These are phyloP conservation scores for Onychomys torridus DNA, from an alignment of 2,797 vertebrate species.

Conservation along the genomic window DNA sequence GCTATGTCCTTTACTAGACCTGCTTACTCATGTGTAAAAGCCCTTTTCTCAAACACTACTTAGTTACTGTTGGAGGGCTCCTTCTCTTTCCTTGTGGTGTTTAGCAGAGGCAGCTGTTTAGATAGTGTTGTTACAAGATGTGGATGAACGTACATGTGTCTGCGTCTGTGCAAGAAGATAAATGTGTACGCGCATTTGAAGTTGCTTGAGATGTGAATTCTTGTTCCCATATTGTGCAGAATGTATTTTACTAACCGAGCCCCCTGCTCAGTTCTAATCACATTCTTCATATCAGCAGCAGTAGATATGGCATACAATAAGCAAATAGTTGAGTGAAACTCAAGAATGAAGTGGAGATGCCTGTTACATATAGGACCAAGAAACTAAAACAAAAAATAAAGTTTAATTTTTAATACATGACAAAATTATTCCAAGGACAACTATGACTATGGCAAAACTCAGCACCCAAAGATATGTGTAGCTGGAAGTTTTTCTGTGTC, in stretches of 20 bases:
- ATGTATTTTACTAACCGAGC: not conserved
- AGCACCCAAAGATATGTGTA: not conserved
- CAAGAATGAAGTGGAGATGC: not conserved
- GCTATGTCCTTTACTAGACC: not conserved
- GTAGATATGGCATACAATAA: not conserved
- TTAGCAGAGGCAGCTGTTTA: conserved; percentile 37
- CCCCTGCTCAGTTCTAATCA: not conserved
- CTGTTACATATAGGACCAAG: not conserved
- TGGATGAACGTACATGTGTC: not conserved
- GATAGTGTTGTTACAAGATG: conserved; percentile 1
- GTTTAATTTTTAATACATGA: not conserved
- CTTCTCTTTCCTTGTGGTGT: conserved; percentile 46
- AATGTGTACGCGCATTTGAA: not conserved
- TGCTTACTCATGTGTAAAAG: not conserved
- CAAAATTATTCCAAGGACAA: conserved; percentile 26
- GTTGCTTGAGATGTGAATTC: not conserved
- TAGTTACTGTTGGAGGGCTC: conserved; percentile 6
- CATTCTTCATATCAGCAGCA: not conserved
- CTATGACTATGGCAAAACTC: not conserved
- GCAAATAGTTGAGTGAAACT: not conserved
- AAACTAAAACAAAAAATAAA: not conserved
- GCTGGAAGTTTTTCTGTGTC: too few species aligned
- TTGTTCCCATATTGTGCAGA: not conserved
- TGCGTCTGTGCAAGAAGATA: not conserved
- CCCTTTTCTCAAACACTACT: not conserved